Conservation (phyloP, 2,113 vertebrate species). For the Scolopax mira region DNA sequence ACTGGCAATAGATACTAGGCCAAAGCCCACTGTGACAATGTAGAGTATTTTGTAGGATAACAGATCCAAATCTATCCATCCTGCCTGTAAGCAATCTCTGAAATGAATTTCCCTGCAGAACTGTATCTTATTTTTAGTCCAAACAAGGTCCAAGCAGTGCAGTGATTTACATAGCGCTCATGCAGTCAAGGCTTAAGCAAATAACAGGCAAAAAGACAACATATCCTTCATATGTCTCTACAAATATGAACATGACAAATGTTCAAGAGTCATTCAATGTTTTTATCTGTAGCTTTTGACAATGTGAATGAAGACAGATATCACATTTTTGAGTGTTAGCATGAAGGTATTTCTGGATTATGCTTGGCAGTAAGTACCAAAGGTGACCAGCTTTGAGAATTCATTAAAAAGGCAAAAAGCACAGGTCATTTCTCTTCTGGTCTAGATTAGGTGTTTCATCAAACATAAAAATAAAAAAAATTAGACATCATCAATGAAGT, state of each 20-base stretch:
- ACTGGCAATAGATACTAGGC: neutral
- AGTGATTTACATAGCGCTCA: neutral
- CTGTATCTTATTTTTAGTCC: neutral
- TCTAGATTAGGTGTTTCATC: slow-evolving; percentile 4
- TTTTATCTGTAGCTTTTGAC: neutral
- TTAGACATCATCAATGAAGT: neutral
- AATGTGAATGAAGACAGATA: neutral
- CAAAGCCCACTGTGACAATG: neutral
- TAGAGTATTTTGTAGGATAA: neutral
- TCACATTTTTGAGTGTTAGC: neutral
- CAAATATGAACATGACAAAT: neutral
- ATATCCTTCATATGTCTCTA: neutral
- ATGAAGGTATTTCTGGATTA: neutral
- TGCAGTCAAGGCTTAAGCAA: neutral
- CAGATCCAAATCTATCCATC: neutral
- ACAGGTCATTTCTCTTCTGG: slow-evolving; percentile 40
- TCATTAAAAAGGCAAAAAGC: slow-evolving; percentile 35
- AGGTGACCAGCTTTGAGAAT: slow-evolving; percentile 21
- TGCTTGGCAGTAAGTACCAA: slow-evolving; percentile 12
- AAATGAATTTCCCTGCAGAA: neutral
- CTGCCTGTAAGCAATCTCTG: neutral
- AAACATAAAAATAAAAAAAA: neutral
- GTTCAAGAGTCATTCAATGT: neutral
- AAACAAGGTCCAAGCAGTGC: neutral
- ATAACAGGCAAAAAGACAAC: neutral